A percentile compares a stretch with the other conserved stretches of the same genome.
Conservation (phyloP, 1,140 invertebrate genomes). For the Sycophila sp. region DNA sequence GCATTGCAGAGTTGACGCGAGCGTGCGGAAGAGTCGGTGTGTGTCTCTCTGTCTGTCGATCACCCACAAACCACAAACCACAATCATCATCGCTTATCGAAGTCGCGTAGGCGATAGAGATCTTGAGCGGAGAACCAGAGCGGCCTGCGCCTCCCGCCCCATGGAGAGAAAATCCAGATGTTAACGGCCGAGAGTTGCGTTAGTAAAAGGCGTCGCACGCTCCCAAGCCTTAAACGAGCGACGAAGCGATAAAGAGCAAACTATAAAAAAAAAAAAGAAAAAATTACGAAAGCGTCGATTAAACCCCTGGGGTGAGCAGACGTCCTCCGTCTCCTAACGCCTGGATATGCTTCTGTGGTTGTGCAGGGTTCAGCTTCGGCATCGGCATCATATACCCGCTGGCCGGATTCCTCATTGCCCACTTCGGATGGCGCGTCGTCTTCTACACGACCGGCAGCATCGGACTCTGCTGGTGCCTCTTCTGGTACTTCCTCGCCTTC, state of each 20-base stretch:
- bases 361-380: constrained; percentile 76
- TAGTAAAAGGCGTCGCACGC: neutral
- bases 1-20: constrained; percentile 32
- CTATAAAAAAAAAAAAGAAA: neutral
- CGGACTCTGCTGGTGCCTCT: constrained; percentile 73
- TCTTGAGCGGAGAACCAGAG: neutral
- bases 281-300: neutral
- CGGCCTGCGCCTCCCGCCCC: neutral
- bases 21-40: neutral
- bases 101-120: constrained; percentile 13
- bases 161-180: too few species aligned
- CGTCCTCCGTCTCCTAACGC: constrained; percentile 23
- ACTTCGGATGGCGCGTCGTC: constrained; percentile 74
- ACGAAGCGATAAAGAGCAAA: too few species aligned
- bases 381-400: constrained; percentile 78
- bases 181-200: neutral
- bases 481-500: constrained; percentile 81
- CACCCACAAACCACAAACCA: constrained; percentile 19
- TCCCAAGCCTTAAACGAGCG: too few species aligned
- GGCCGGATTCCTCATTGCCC: constrained; percentile 75
- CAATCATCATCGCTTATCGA: constrained; percentile 35
- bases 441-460: constrained; percentile 79
- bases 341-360: constrained; percentile 31
- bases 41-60: constrained; percentile 17
- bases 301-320: constrained; percentile 11